Evolutionary conservation across 2,113 vertebrate species (phyloP), one percentile per base, ranked within the genome.

Genomic region (Physeter macrocephalus): DNA sequence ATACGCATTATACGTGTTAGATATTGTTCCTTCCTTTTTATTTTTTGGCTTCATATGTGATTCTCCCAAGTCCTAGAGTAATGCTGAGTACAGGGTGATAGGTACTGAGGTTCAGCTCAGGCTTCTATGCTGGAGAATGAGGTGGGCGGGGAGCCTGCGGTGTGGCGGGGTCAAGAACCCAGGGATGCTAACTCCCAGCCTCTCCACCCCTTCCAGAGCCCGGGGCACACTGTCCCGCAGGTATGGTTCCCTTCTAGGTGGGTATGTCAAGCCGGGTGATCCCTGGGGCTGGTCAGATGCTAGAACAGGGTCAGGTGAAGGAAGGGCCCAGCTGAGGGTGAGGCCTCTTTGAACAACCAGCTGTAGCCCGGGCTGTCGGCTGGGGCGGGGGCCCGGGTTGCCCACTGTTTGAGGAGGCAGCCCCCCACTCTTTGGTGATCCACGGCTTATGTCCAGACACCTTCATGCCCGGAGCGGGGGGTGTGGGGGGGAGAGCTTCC

Each of bases 401-500:
- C 11, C 29, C 49, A 18, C 67, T 43, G 34, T 69, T 52, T 5
- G 9, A 66, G 57, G 85, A 81, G 87, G 75, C 69, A 25, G 64
- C 14, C 31, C n/a, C 39, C 64, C 23, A 10, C 46, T 39, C 61
- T 94, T 29, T 36, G 88, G 54, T 3, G 31, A 34, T 94, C 74
- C 31, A 27, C 0, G 18, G 75, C 77, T 85, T 77, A 59, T 67
- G 90, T 89, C 93, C 96, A 90, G 90, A 92, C 29, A n/a, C 41
- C 72, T 59, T 49, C 14, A 10, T 18, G 71, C 78, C 86, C 5
- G 71, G n/a, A 46, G 46, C 10, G 3, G 31, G 8, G 85, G 66
- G 71, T n/a, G 18, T 17, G 21, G 49, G 49, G 20, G 86, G 72
- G 64, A 88, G 75, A 87, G n/a, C 61, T 61, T 59, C 69, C 59